Conservation (phyloP, 2,888 invertebrate genomes). For the Rapana venosa region DNA sequence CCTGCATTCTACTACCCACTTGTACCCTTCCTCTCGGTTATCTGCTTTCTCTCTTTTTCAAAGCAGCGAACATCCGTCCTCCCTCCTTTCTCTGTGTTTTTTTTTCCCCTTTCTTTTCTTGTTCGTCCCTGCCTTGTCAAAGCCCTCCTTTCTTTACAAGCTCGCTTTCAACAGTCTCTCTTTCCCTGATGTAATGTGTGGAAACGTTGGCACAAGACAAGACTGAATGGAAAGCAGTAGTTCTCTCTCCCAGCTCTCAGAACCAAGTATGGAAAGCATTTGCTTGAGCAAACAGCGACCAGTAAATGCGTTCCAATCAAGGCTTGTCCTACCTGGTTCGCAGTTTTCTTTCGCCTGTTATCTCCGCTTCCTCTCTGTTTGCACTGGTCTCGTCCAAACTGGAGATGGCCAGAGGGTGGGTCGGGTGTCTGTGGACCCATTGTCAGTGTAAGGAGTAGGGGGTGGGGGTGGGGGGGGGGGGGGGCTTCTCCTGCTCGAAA, state of each 20-base stretch:
- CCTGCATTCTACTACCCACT: too few species aligned
- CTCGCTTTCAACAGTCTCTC: neutral
- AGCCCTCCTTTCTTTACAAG: too few species aligned
- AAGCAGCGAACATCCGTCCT: too few species aligned
- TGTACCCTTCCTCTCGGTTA: neutral
- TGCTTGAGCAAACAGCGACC: slow-evolving; percentile 27
- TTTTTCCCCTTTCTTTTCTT: neutral
- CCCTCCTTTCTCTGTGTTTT: neutral
- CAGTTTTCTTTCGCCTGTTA: neutral
- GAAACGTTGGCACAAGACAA: slow-evolving; percentile 21
- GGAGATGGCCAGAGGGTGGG: too few species aligned
- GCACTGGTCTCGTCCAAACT: too few species aligned
- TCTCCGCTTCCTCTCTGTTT: too few species aligned
- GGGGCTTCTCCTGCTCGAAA: too few species aligned
- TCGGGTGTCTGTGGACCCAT: too few species aligned
- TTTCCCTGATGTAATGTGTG: slow-evolving; percentile 28
- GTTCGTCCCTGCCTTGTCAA: too few species aligned
- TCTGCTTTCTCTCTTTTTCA: too few species aligned
- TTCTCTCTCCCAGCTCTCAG: neutral
- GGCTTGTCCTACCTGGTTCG: slow-evolving; percentile 11
- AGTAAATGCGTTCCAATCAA: slow-evolving; percentile 29
- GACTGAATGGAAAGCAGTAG: slow-evolving; percentile 24
- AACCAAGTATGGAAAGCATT: slow-evolving; percentile 36
- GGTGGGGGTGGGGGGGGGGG: too few species aligned
- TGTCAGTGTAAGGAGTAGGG: too few species aligned